Percentiles rank a stretch among this genome's conserved stretches.
phyloP scores from a whole-genome alignment of 2,113 vertebrate species.

The Sus scrofa region DNA sequence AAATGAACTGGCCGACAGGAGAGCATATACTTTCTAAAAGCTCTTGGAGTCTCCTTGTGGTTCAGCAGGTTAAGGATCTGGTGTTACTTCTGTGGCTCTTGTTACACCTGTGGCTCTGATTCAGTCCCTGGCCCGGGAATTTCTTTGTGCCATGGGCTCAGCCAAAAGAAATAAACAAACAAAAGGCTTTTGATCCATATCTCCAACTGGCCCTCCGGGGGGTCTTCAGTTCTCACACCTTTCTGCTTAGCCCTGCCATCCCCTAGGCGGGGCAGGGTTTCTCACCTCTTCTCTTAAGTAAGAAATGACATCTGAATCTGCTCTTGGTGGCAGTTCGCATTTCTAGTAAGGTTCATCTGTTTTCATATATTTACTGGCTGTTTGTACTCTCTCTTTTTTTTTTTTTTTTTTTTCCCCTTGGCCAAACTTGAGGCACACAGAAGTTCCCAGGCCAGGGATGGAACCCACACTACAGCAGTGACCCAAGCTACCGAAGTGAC shows the following conservation, averaged over 20 bases:
- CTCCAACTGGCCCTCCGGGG: not conserved
- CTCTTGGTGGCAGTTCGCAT: not conserved
- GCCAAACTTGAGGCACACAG: too few species aligned
- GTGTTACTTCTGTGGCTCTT: too few species aligned
- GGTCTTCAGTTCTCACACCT: not conserved
- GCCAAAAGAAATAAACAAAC: too few species aligned
- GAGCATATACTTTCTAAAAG: not conserved
- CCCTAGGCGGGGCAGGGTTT: not conserved
- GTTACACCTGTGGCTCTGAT: too few species aligned
- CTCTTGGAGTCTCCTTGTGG: too few species aligned
- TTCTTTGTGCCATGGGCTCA: too few species aligned
- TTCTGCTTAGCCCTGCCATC: not conserved
- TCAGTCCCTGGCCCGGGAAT: too few species aligned
- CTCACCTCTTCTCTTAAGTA: not conserved
- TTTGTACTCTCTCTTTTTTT: not conserved
- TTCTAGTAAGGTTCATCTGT: not conserved
- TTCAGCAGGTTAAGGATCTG: too few species aligned
- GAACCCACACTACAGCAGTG: too few species aligned
- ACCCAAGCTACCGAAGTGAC: too few species aligned
- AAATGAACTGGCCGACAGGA: not conserved
- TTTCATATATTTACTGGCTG: too few species aligned
- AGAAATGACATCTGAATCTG: not conserved
- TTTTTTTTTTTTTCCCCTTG: not conserved
- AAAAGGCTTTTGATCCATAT: not conserved
- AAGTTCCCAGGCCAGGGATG: too few species aligned